Evolutionary conservation across 2,113 vertebrate species (phyloP), one percentile per base, ranked within the genome.

Genomic region (Ailuropoda melanoleuca): DNA sequence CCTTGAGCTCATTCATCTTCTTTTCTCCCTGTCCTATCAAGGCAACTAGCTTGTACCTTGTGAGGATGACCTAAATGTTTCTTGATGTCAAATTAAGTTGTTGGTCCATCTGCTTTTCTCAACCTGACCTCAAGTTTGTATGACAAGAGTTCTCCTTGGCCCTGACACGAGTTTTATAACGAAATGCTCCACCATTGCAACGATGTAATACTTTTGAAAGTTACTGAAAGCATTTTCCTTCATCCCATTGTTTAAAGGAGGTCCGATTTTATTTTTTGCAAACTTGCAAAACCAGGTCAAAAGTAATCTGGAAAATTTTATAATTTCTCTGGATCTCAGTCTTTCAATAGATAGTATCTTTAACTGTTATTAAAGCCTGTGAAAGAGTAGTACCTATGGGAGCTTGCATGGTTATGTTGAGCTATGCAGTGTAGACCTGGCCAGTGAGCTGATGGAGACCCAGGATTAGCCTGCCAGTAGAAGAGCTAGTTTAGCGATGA

Each of bases 181-280:
- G 31, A 95, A 75, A 19, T 29, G 81, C 39, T 95, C 26, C 10
- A 66, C 83, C 2, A 72, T 96, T 95, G 53, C 46, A 95, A 60
- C 74, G 60, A 89, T 68, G 64, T 39, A 75, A 50, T 26, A n/a
- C 4, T 83, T 97, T 78, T 29, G 29, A 78, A 77, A 95, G 39
- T 17, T 48, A 60, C 7, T 55, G 58, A n/a, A 58, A 97, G n/a
- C 62, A 90, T 80, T 95, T 97, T 90, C 72, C 23, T 90, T 72
- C 37, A 55, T 62, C 46, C 81, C 15, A 55, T 88, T 82, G 15
- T 60, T 93, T 68, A 90, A 93, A 93, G n/a, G 43, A 84, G 53
- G 24, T 53, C 31, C 58, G 75, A 17, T 72, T 88, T 97, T 50
- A 81, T 46, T 87, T 95, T 88, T 75, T 46, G 58, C 14, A 72